Evolutionary conservation across 1,140 invertebrate genomes (phyloP), one percentile per base, ranked within the genome.

Genomic region (Papilio xuthus): DNA sequence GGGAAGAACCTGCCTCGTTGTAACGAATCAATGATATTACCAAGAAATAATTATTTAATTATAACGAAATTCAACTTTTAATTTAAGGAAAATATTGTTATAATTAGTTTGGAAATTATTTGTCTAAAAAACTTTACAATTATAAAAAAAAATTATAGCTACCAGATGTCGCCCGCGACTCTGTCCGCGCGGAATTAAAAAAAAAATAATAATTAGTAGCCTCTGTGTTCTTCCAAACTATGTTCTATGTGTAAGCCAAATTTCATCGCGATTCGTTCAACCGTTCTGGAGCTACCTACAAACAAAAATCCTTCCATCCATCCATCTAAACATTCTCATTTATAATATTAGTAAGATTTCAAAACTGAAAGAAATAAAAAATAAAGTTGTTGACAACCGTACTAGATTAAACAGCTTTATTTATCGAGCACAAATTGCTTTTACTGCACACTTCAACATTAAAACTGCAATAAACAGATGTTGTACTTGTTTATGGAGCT

Each of bases 401-500:
- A 67, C 13, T 26, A 26, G 10, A 60, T 60, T 26, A 26, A 60
- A 12, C 60, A 67, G 26, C 7, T 67, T 67, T 26, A 60, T 60
- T 60, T 67, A 67, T 67, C 4, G 23, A 26, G 60, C 12, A 28
- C 60, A 67, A 67, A 67, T 67, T 67, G 60, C 26, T 67, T 67
- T 67, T 67, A 67, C 13, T 28, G 60, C 60, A 67, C 60, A 67
- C 60, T 67, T 67, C 26, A 2, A 32, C 60, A 67, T 67, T 67
- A 67, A 26, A 67, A 67, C 60, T 67, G 26, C 60, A 67, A 67
- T 67, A 67, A 67, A 67, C 60, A 28, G 60, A 32, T 67, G 26
- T 63, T 63, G 23, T 53, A 1, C 26, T 15, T 15, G 23, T 67
- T 67, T 28, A 67, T 67, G 20, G 56, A 26, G 56, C 23, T 1